Conservation (phyloP, 1,140 invertebrate species). For the Cecropterus lyciades region DNA sequence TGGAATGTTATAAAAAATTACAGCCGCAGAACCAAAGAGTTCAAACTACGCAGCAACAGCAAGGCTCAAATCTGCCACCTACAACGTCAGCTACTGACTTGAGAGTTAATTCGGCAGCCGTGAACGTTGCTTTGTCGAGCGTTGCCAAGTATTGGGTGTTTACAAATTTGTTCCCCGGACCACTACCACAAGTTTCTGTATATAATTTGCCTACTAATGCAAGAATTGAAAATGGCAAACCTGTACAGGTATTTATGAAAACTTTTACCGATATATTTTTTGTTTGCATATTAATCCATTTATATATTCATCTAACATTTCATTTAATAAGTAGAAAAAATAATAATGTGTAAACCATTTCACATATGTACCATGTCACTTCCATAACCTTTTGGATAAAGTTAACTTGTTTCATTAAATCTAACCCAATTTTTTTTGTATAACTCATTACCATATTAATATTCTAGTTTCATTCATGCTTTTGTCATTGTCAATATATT, state of each 20-base stretch:
- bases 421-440: not conserved
- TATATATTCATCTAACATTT: not conserved
- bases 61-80: slow-evolving; percentile 65
- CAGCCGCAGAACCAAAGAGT: slow-evolving; percentile 72
- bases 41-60: slow-evolving; percentile 58
- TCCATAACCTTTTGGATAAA: no score
- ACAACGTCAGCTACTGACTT: slow-evolving; percentile 85
- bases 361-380: no score
- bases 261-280: not conserved
- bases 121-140: slow-evolving; percentile 86
- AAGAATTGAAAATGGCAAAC: slow-evolving; percentile 85
- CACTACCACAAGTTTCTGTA: slow-evolving; percentile 87
- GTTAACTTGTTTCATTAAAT: not conserved
- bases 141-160: slow-evolving; percentile 88
- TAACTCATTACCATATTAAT: slow-evolving; percentile 4
- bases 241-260: slow-evolving; percentile 80
- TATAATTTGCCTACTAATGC: slow-evolving; percentile 84
- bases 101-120: slow-evolving; percentile 85
- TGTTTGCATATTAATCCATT: slow-evolving; percentile 5
- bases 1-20: slow-evolving; percentile 44
- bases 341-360: no score
- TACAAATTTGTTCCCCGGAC: slow-evolving; percentile 87
- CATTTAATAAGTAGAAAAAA: not conserved
- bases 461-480: slow-evolving; percentile 22
- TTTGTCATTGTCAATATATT: slow-evolving; percentile 19